A percentile compares a stretch with the other conserved stretches of the same genome.
Conservation (phyloP, 2,888 invertebrate genomes). For the Heliconius ismenius region DNA sequence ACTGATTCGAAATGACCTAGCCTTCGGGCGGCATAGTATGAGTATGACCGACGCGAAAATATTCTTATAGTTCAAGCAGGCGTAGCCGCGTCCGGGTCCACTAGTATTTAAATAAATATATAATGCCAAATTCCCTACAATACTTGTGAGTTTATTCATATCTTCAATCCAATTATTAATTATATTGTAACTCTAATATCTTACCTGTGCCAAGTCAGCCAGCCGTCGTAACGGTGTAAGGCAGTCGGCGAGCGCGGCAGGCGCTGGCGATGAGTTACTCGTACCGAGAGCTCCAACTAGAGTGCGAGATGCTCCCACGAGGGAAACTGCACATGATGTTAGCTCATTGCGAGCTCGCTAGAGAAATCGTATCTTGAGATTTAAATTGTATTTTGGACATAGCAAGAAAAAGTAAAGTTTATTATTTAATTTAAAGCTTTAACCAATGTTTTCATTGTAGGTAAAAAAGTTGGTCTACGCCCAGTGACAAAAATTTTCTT, state of each 20-base stretch:
- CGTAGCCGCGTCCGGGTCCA: too few species aligned
- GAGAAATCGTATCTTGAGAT: not conserved
- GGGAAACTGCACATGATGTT: slow-evolving; percentile 89
- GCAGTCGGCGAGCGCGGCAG: slow-evolving; percentile 88
- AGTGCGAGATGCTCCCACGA: slow-evolving; percentile 91
- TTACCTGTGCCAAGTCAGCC: slow-evolving; percentile 86
- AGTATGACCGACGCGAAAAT: too few species aligned
- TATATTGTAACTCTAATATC: not conserved
- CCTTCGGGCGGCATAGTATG: too few species aligned
- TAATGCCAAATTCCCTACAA: too few species aligned
- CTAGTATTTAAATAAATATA: too few species aligned
- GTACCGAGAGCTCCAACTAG: slow-evolving; percentile 90
- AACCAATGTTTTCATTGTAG: not conserved
- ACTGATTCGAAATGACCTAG: too few species aligned
- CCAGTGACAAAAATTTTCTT: too few species aligned
- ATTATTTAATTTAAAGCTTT: not conserved
- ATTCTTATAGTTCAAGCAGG: too few species aligned
- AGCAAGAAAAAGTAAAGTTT: not conserved
- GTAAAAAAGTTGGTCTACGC: too few species aligned
- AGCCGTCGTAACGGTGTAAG: slow-evolving; percentile 88
- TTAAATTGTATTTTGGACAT: not conserved
- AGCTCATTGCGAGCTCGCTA: slow-evolving; percentile 89
- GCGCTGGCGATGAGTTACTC: slow-evolving; percentile 79
- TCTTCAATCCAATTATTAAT: too few species aligned
- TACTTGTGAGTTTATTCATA: too few species aligned